Conservation (phyloP, 2,797 vertebrate species). For the Pseudomugil gertrudae region DNA sequence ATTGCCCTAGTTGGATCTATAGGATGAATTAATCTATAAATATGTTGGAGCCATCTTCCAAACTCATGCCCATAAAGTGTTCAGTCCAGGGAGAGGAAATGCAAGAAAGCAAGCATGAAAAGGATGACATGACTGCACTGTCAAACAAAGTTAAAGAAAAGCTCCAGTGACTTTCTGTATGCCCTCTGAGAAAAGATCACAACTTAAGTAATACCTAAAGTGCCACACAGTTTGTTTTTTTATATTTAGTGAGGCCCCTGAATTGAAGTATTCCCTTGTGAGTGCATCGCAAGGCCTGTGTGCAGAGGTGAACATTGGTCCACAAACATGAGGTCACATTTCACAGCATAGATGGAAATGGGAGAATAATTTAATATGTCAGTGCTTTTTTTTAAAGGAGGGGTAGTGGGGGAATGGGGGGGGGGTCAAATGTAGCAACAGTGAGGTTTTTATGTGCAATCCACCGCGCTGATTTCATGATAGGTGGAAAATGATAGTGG, state of each 20-base stretch:
- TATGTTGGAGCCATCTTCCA: not conserved
- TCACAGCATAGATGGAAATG: conserved; percentile 5
- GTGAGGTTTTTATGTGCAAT: conserved; percentile 42
- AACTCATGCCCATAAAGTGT: not conserved
- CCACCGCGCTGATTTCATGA: conserved; percentile 59
- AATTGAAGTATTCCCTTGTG: conserved; percentile 19
- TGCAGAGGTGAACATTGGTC: conserved; percentile 11
- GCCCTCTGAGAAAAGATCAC: not conserved
- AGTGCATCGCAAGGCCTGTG: not conserved
- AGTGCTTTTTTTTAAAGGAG: not conserved
- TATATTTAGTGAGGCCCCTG: conserved; percentile 3
- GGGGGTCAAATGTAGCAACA: conserved; percentile 46
- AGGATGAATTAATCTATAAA: not conserved
- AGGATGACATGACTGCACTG: not conserved
- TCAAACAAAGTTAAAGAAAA: not conserved
- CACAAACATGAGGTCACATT: conserved; percentile 5
- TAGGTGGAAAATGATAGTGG: conserved; percentile 60
- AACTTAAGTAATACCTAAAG: not conserved
- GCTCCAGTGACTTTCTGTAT: not conserved
- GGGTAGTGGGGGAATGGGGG: no score
- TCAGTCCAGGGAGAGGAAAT: not conserved
- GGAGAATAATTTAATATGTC: conserved; percentile 13
- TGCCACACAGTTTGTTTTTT: not conserved
- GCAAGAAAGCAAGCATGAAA: conserved; percentile 3
- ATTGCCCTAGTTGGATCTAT: not conserved